phyloP scores from a whole-genome alignment of 2,797 vertebrate genomes.

The Tarsius wallacei region DNA sequence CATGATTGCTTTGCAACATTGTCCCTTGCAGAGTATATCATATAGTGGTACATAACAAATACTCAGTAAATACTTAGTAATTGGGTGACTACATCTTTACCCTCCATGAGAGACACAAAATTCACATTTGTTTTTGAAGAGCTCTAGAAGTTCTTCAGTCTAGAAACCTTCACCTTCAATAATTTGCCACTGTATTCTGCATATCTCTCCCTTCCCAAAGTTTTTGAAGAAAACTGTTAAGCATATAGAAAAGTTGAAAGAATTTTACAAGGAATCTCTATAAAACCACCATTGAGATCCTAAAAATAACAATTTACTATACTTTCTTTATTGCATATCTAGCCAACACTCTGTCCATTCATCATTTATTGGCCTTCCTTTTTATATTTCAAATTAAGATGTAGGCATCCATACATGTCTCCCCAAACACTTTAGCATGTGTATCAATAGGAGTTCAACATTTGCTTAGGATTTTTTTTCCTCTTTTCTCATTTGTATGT shows the following conservation, averaged over 20 bases:
- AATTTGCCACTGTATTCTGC: not conserved
- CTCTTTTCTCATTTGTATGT: not conserved
- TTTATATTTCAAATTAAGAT: not conserved
- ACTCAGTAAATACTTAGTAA: not conserved
- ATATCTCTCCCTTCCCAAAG: not conserved
- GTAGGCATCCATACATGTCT: not conserved
- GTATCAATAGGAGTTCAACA: not conserved
- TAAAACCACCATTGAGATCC: not conserved
- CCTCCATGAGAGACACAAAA: not conserved
- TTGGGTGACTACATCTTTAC: not conserved
- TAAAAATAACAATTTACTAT: not conserved
- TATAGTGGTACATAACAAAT: not conserved
- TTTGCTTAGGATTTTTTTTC: not conserved
- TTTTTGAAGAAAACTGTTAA: not conserved
- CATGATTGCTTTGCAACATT: not conserved
- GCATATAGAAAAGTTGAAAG: not conserved
- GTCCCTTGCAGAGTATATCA: not conserved
- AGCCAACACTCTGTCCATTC: not conserved
- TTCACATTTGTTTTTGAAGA: conserved; percentile 1
- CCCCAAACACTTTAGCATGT: not conserved
- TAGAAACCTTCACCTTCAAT: not conserved
- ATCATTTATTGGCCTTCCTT: not conserved
- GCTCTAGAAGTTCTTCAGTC: not conserved
- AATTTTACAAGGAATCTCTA: not conserved
- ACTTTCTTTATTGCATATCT: not conserved